Base-by-base conservation (phyloP, 2,113 vertebrate genomes). In the Carassius auratus region DNA sequence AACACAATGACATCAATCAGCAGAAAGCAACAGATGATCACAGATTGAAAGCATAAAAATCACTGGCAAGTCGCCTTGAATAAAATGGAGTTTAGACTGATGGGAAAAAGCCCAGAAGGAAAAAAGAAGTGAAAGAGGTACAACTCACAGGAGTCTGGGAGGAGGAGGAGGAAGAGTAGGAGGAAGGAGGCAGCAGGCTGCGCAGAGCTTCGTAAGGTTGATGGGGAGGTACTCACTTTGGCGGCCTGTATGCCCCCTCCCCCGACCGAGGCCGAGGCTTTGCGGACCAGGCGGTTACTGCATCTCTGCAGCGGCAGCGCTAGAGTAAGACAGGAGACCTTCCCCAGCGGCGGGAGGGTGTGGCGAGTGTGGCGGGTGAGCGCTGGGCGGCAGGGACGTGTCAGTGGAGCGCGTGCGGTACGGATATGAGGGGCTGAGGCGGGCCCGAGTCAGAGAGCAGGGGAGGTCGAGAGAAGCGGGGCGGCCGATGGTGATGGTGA, bases 291-390 rank as follows among this genome's bases (percentile, higher is more conserved):
- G 62, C 93, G 91, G 94, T 95, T n/a, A 95, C 92, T 96, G 88
- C 95, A 96, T 92, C 84, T 95, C 95, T 0, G 96, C 93, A 0
- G 95, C 95, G 4, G 96, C 89, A 38, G 94, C 94, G 0, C 97
- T 97, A 59, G 97, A 97, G 90, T 98, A 97, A 23, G 97, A 98
- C 75, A 97, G n/a, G 89, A 0, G 97, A 97, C 92, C n/a, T 97
- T 96, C 84, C 97, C 97, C 85, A 97, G 87, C 55, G 96, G 96
- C 0, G 96, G n/a, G 93, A 62, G 94, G 91, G 81, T 94, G 94
- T 0, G 93, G 90, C 1, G 92, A 89, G 59, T 87, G 93, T 14
- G 92, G 91, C 2, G 94, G 91, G 23, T 92, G 93, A 6, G 90
- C 87, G 0, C 89, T 90, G 52, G 91, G 48, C 57, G 90, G 91